phyloP scores from a whole-genome alignment of 2,797 vertebrate species.

The Myotis daubentonii region DNA sequence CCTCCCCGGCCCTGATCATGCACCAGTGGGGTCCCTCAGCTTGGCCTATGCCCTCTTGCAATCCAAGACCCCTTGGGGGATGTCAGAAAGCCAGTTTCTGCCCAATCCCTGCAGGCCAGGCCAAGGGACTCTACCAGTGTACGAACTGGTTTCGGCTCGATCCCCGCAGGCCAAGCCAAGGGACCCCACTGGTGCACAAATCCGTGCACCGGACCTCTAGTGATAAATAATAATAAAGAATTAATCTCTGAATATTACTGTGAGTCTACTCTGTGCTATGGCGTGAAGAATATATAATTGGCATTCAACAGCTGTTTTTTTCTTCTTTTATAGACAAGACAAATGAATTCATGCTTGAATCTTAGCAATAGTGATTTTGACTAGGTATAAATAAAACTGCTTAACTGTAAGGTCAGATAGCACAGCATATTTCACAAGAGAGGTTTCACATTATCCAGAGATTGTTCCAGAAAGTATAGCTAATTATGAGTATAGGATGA shows the following conservation, averaged over 20 bases:
- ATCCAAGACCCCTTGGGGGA: too few species aligned
- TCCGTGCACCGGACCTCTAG: too few species aligned
- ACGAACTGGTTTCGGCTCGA: too few species aligned
- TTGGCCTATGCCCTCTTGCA: too few species aligned
- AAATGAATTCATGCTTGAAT: constrained; percentile 33
- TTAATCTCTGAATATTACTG: neutral
- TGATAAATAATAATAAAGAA: constrained; percentile 14
- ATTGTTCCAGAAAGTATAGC: neutral
- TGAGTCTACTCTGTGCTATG: neutral
- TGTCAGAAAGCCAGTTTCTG: too few species aligned
- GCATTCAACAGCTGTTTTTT: constrained; percentile 39
- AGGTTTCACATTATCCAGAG: neutral
- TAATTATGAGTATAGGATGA: neutral
- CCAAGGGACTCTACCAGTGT: too few species aligned
- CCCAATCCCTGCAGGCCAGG: too few species aligned
- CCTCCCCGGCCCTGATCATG: too few species aligned
- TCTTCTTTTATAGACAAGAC: constrained; percentile 22
- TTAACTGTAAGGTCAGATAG: neutral
- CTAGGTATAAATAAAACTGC: constrained; percentile 19
- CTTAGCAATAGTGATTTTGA: neutral
- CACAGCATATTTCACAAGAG: neutral
- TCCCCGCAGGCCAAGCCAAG: too few species aligned
- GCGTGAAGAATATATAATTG: constrained; percentile 17
- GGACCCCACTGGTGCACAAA: too few species aligned
- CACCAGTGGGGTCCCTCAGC: too few species aligned